Evolutionary conservation across 1,140 invertebrate species (phyloP), one percentile per base, ranked within the genome.

Genomic region (Eumaeus atala): DNA sequence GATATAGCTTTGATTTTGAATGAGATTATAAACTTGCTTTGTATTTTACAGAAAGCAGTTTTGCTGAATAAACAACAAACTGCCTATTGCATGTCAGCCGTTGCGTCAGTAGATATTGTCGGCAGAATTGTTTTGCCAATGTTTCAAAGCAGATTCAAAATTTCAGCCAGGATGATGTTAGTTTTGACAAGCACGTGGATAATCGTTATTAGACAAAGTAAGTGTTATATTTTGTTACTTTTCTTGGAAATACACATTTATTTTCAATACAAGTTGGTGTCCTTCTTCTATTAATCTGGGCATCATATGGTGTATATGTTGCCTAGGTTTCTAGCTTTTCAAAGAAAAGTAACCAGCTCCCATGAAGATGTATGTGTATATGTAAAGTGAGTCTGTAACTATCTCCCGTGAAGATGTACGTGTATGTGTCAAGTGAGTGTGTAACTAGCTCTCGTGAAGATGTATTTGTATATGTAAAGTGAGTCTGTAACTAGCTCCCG

Each of bases 11-110:
- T n/a, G n/a, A 14, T 44, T 44, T 18, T 54, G 12, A 40, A 8
- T 33, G 34, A 28, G 21, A 28, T 28, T 10, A 33, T 37, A 51
- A 35, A 52, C 51, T 33, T 55, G 10, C 14, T 40, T 51, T 58
- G 68, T 65, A 6, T 58, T 61, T 57, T 74, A n/a, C 74, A 89
- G 82, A 85, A 91, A 65, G 79, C 85, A 8, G 87, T 87, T 11
- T 64, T 72, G 0, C 72, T 92, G 64, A 79, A 84, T 38, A 89
- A 89, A 66, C 70, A 76, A 52, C 74, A 92, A 62, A 89, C 91
- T 11, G 91, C 92, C 9, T 88, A 83, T 48, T 92, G 91, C 61
- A 91, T 93, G 87, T 92, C 92, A 8, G 83, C 90, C 3, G 87
- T 91, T 12, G 92, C 92, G 3, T 87, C 87, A 9, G 89, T 90